A percentile compares a stretch with the other conserved stretches of the same genome.
Evolutionary conservation across 2,888 invertebrate genomes (phyloP).

Genomic region (Eulithis prunata): DNA sequence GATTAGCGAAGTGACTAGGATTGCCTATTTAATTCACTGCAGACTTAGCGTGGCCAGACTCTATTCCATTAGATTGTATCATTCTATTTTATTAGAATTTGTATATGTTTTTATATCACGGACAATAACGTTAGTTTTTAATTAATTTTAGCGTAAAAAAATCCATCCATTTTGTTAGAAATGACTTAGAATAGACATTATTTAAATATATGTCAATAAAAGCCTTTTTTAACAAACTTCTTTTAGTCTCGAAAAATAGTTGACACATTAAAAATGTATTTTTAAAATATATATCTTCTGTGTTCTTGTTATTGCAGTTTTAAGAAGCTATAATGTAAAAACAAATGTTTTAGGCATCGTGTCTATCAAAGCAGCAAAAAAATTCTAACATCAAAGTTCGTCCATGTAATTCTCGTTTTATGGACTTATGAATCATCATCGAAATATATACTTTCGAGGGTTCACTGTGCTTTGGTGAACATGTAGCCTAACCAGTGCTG

Average conservation of each 20-base stretch:
- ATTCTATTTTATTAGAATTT: constrained; percentile 17
- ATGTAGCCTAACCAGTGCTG: too few species aligned
- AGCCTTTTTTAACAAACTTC: neutral
- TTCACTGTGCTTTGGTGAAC: too few species aligned
- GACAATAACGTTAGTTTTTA: constrained; percentile 62
- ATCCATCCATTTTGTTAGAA: constrained; percentile 58
- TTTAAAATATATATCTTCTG: constrained; percentile 13
- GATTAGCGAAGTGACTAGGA: too few species aligned
- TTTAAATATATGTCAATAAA: too few species aligned
- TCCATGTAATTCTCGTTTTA: too few species aligned
- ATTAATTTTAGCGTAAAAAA: constrained; percentile 53
- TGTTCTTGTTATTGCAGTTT: constrained; percentile 7
- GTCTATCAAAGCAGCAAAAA: too few species aligned
- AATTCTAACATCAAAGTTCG: too few species aligned
- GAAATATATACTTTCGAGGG: too few species aligned
- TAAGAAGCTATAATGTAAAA: constrained; percentile 1
- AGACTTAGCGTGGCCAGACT: too few species aligned
- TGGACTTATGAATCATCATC: too few species aligned
- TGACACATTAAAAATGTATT: constrained; percentile 26
- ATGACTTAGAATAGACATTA: neutral
- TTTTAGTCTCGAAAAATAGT: constrained; percentile 16
- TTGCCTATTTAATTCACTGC: too few species aligned
- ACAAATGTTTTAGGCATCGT: too few species aligned
- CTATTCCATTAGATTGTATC: constrained; percentile 24
- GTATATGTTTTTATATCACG: constrained; percentile 40